phyloP scores from a whole-genome alignment of 2,888 invertebrate genomes.

The Parochlus steinenii region DNA sequence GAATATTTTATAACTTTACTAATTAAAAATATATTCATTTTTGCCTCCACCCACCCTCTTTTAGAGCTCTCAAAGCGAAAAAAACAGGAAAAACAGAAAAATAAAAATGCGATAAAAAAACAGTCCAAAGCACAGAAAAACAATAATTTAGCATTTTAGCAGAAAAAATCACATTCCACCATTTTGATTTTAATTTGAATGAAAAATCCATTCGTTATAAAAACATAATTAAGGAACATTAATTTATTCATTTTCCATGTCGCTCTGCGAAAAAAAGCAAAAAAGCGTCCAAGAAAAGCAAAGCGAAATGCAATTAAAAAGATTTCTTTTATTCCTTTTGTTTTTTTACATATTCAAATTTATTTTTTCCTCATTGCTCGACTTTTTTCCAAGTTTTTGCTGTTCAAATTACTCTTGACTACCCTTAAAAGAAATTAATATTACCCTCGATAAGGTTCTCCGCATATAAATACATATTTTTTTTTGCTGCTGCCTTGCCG shows the following conservation, averaged over 20 bases:
- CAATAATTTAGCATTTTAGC: too few species aligned
- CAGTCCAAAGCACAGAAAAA: slow-evolving; percentile 1
- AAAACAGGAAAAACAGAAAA: background rate
- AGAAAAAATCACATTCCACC: too few species aligned
- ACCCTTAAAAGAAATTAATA: too few species aligned
- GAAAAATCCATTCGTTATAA: slow-evolving; percentile 12
- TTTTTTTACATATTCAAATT: slow-evolving; percentile 1
- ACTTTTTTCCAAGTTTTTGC: too few species aligned
- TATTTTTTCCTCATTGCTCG: too few species aligned
- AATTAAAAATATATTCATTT: slow-evolving; percentile 11
- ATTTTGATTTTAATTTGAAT: slow-evolving; percentile 9
- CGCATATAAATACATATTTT: too few species aligned
- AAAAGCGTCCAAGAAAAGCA: slow-evolving; percentile 7
- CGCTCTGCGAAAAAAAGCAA: slow-evolving; percentile 1
- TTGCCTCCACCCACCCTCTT: too few species aligned
- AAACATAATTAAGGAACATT: slow-evolving; percentile 12
- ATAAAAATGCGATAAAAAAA: background rate
- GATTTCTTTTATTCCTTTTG: slow-evolving; percentile 10
- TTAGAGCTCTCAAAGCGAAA: slow-evolving; percentile 1
- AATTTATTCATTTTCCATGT: slow-evolving; percentile 10
- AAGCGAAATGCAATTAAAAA: slow-evolving; percentile 12
- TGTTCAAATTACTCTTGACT: too few species aligned
- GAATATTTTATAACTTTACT: slow-evolving; percentile 11
- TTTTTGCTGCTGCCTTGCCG: too few species aligned
- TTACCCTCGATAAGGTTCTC: too few species aligned